Percentiles rank a stretch among this genome's conserved stretches.
These are phyloP conservation scores for Axinella damicornis DNA, from an alignment of 37 sponge, comb jelly and placozoan genomes.

Conservation along the genomic window DNA sequence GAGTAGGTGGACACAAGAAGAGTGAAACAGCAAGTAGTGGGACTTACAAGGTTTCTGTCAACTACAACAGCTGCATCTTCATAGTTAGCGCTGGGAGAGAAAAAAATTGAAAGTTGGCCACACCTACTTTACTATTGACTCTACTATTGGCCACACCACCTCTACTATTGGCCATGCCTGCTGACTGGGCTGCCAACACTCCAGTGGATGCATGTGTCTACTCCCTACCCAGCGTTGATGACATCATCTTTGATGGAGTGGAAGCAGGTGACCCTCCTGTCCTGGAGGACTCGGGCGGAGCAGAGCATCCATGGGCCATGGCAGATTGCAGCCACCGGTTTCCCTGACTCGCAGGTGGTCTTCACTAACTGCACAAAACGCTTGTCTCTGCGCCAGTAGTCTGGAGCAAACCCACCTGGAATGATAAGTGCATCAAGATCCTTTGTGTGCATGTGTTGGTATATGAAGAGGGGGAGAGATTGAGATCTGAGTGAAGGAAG, in stretches of 20 bases:
- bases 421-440: conserved; percentile 75
- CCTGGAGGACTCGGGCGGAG: conserved; percentile 64
- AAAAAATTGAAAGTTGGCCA: not conserved
- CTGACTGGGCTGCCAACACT: not conserved
- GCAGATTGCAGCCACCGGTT: conserved; percentile 70
- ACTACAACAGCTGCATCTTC: conserved; percentile 78
- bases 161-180: not conserved
- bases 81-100: conserved; percentile 14
- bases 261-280: conserved; percentile 69
- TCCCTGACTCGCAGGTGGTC: conserved; percentile 37
- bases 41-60: conserved; percentile 73
- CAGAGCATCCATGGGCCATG: conserved; percentile 82
- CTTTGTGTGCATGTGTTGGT: too few species aligned
- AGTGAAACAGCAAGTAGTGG: not conserved
- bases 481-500: too few species aligned
- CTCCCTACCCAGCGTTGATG: conserved; percentile 68
- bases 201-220: too few species aligned
- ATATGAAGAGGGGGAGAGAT: too few species aligned
- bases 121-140: not conserved
- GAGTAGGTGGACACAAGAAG: not conserved
- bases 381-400: conserved; percentile 78
- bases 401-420: conserved; percentile 81
- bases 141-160: not conserved
- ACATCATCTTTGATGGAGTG: conserved; percentile 84
- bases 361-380: conserved; percentile 67